A percentile compares a stretch with the other conserved stretches of the same genome.
These are phyloP conservation scores for Bolborhynchus lineola DNA, from an alignment of 2,113 vertebrate genomes.

Conservation along the genomic window DNA sequence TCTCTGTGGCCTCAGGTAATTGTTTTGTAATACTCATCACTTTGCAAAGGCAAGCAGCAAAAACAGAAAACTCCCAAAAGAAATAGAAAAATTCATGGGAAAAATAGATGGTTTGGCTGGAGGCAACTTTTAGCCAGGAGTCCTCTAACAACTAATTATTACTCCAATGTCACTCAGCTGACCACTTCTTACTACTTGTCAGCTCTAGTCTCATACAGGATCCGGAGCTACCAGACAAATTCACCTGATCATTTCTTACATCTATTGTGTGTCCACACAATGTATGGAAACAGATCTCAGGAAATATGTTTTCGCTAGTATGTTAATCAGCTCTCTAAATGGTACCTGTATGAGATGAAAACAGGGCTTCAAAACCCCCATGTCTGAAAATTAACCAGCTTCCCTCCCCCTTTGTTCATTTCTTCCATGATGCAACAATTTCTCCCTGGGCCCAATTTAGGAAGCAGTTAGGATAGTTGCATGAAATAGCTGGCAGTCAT, in stretches of 20 bases:
- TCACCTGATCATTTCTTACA: not conserved
- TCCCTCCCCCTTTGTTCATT: not conserved
- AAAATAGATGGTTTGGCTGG: not conserved
- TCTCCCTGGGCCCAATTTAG: conserved; percentile 22
- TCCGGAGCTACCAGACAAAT: not conserved
- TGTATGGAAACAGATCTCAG: not conserved
- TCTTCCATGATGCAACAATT: not conserved
- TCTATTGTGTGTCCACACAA: not conserved
- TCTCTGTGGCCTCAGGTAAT: not conserved
- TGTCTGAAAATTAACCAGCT: conserved; percentile 32
- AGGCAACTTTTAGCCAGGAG: not conserved
- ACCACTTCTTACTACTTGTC: not conserved
- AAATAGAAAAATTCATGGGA: not conserved
- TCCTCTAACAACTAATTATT: not conserved
- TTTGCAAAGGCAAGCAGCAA: not conserved
- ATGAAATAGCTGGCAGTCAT: conserved; percentile 33
- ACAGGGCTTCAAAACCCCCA: not conserved
- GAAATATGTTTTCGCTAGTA: not conserved
- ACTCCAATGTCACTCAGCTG: not conserved
- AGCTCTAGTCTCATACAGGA: not conserved
- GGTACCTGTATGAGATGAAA: conserved; percentile 20
- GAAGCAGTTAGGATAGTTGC: not conserved
- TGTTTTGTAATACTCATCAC: not conserved
- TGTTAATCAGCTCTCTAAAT: not conserved
- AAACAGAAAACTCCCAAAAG: not conserved